Percentiles rank a stretch among this genome's conserved stretches.
Evolutionary conservation across 30 jellyfish, hydroid and myxozoan genomes (phyloP).

Genomic region (Hydra vulgaris): DNA sequence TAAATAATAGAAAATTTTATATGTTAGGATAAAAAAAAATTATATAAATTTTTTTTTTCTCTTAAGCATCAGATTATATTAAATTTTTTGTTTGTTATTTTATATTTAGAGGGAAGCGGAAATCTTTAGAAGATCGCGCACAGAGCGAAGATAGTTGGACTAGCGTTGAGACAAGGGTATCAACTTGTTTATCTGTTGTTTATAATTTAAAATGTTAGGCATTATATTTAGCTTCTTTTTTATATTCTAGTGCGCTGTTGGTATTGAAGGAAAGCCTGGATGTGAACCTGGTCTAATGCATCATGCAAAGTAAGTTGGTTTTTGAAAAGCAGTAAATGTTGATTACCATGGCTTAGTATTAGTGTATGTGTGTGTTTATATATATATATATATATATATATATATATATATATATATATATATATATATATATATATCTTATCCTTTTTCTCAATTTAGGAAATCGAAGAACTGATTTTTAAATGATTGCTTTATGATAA

Average conservation of each 20-base stretch:
- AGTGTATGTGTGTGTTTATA: not conserved
- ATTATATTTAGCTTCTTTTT: too few species aligned
- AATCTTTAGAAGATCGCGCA: slow-evolving; percentile 46
- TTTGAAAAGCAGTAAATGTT: not conserved
- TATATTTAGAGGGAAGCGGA: slow-evolving; percentile 50
- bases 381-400: too few species aligned
- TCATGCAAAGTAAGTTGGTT: slow-evolving; percentile 39
- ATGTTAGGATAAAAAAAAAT: not conserved
- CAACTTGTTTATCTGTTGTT: too few species aligned
- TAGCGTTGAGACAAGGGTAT: slow-evolving; percentile 84
- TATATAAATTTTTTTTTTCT: not conserved
- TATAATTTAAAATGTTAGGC: not conserved
- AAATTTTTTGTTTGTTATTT: too few species aligned
- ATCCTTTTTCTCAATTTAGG: not conserved
- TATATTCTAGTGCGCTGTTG: slow-evolving; percentile 69
- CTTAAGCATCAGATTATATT: too few species aligned
- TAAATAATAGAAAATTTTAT: too few species aligned
- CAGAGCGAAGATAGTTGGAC: slow-evolving; percentile 81
- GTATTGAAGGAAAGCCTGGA: slow-evolving; percentile 81
- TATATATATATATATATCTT: too few species aligned
- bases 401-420: too few species aligned
- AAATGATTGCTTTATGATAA: not conserved
- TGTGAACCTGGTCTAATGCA: slow-evolving; percentile 39
- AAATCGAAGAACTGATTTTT: not conserved
- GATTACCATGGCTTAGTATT: not conserved